Conservation (phyloP, 2,113 vertebrate species). For the Phylloscopus trochiloides region DNA sequence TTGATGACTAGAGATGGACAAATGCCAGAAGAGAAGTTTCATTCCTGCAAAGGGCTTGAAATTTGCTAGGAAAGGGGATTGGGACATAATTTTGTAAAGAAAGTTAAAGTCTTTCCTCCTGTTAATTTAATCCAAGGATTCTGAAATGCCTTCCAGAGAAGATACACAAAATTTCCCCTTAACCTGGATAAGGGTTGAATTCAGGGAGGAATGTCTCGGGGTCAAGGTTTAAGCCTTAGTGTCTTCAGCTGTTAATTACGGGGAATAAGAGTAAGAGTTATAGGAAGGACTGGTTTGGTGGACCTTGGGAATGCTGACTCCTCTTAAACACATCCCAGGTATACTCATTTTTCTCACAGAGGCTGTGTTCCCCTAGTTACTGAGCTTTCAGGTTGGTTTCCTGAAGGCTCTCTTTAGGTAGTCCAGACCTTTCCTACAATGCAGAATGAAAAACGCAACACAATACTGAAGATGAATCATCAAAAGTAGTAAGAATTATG, state of each 20-base stretch:
- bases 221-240: neutral
- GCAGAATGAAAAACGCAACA: accelerated
- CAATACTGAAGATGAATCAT: neutral
- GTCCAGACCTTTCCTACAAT: neutral
- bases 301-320: neutral
- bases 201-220: neutral
- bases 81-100: neutral
- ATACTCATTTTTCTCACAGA: neutral
- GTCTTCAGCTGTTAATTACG: neutral
- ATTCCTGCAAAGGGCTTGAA: neutral
- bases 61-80: neutral
- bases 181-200: neutral
- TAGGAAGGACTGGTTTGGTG: neutral
- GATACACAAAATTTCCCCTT: accelerated
- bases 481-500: neutral
- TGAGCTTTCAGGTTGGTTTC: neutral
- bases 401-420: neutral
- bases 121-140: neutral
- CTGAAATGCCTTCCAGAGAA: neutral
- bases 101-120: neutral
- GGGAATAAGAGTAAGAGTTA: neutral
- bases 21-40: neutral
- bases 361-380: neutral
- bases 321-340: neutral
- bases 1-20: neutral